Evolutionary conservation across 2,888 invertebrate species (phyloP), one percentile per base, ranked within the genome.

Genomic region (Watsonalla binaria): DNA sequence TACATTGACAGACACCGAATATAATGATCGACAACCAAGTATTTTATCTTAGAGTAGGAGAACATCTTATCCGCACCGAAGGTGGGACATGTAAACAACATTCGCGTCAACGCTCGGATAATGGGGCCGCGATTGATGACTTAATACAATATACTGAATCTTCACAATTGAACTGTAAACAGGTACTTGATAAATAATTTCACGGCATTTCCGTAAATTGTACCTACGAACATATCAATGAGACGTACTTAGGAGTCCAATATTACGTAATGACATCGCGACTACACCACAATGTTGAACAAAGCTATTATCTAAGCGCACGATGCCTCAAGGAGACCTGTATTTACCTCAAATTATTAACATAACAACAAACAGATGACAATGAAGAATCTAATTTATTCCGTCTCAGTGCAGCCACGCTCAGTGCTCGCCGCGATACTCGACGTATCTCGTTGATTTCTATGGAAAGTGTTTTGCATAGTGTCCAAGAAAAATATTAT

Each of bases 371-470:
- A 61, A 59, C 60, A 60, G 62, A 57, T 62, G 67, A 72, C 72
- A 72, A 72, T 76, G 76, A 76, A 77, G 65, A 63, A 71, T 71
- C 73, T 73, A 77, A 80, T 74, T 76, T 73, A 76, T 75, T 68
- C 66, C 56, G 69, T 65, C 70, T 60, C 63, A 55, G 63, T 61
- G 63, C 60, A 60, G 7, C 42, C 11, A 42, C 42, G 42, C 8
- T 42, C 37, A 42, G 42, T 42, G 42, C 11, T 11, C 42, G 42
- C 5, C 42, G 42, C 8, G 42, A 42, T 42, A 42, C 9, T 11
- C 5, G 11, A 11, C 11, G 42, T 11, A 24, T 24, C 1, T 24
- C 24, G 24, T 24, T 24, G 42, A 42, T 11, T 42, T 42, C 11
- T 42, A 42, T 42, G 42, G 11, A 11, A 8, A 42, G 42, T 42